A percentile compares a stretch with the other conserved stretches of the same genome.
These are phyloP conservation scores for Agraylea sexmaculata DNA, from an alignment of 1,140 invertebrate genomes.

Conservation along the genomic window DNA sequence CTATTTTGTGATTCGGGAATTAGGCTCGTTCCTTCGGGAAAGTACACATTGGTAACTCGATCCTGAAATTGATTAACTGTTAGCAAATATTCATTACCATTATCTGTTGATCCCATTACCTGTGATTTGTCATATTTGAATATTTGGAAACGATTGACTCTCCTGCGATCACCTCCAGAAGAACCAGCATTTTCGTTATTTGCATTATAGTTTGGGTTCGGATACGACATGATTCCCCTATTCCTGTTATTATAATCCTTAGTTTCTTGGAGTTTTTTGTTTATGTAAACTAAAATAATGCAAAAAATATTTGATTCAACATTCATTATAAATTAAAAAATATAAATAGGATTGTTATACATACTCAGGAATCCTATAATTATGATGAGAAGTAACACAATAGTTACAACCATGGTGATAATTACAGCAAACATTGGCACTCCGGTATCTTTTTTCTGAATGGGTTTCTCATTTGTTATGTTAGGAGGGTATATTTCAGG, in stretches of 20 bases:
- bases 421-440: conserved; percentile 12
- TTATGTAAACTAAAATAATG: conserved; percentile 11
- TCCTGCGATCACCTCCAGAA: conserved; percentile 23
- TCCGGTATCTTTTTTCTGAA: conserved; percentile 12
- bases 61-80: conserved; percentile 29
- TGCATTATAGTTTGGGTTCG: conserved; percentile 38
- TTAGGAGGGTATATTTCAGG: conserved; percentile 12
- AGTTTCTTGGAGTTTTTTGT: conserved; percentile 23
- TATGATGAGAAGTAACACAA: conserved; percentile 9
- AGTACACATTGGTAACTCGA: conserved; percentile 42
- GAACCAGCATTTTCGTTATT: conserved; percentile 17
- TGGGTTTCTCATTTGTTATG: conserved; percentile 9
- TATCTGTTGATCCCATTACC: conserved; percentile 22
- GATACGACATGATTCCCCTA: conserved; percentile 36
- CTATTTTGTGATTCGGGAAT: conserved; percentile 40
- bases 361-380: conserved; percentile 16
- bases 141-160: conserved; percentile 32
- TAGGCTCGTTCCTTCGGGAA: conserved; percentile 43
- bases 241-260: conserved; percentile 30
- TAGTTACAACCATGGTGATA: conserved; percentile 11
- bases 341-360: conserved; percentile 3
- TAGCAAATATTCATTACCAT: background rate
- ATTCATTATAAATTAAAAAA: conserved; percentile 5
- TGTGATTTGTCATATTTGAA: conserved; percentile 39
- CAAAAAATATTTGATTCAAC: background rate